Base-by-base conservation (phyloP, 2,797 vertebrate genomes). In the Alca torda region DNA sequence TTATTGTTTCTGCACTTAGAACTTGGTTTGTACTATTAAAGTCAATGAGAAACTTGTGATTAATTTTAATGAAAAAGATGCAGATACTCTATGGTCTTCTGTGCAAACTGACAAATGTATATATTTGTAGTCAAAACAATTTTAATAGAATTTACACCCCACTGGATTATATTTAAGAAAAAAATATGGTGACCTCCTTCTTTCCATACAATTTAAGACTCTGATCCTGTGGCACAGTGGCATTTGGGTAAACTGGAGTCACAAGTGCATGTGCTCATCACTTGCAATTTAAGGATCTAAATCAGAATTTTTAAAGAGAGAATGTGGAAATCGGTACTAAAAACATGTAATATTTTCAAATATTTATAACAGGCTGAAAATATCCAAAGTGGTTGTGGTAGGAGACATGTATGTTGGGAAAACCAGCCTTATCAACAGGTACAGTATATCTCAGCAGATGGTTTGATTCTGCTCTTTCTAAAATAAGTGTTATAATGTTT, bases 341-440 rank as follows among this genome's bases (percentile, higher is more conserved):
- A 82, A 81, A 16, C 18, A 39, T 91, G 18, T 67, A 41, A 68
- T 70, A 21, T 85, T 87, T 93, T 90, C 35, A 81, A 87, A n/a
- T 96, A n/a, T 87, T 96, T 97, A 5, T 91, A 96, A 91, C 95
- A 98, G 99, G 89, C 97, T 99, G 95, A 98, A 98, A 93, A 98
- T 99, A 97, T 99, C 99, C 64, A 99, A 99, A 97, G 99, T 98
- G 65, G 99, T 99, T 50, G 98, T 99, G n/a, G 98, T 99, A 45
- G 99, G 99, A 46, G 99, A 99, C 89, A 97, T 99, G 35, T 98
- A 98, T 43, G 99, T 99, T 85, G 99, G 99, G n/a, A 99, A 99
- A 97, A 99, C 99, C 43, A 99, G 99, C 94, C 98, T 99, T 82
- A 99, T 99, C 84, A 99, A 99, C 94, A 99, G 99, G 99, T 99